Evolutionary conservation across 2,113 vertebrate genomes (phyloP), one percentile per base, ranked within the genome.

Genomic region (Istiophorus platypterus): DNA sequence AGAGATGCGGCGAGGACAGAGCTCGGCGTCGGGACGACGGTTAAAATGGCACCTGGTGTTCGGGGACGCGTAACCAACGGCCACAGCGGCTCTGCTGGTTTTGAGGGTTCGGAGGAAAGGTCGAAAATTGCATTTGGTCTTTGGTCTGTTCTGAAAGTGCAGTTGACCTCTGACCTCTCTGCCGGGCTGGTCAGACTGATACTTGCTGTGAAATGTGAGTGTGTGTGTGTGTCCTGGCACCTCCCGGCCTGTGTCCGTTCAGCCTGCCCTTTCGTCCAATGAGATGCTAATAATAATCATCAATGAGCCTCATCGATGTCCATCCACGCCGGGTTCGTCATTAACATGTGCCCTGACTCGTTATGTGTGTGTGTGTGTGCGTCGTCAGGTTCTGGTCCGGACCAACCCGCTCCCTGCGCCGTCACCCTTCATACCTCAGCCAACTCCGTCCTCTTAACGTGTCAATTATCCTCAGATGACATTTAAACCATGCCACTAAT

Each of bases 261-360:
- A 75, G 65, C 66, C 62, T 74, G 72, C 57, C 66, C 84, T 79
- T 61, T 59, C 64, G n/a, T 37, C 67, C 87, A 73, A 89, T 61
- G 79, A 85, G 39, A 89, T 89, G 88, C 64, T 89, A 78, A 89
- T 82, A 79, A 85, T 85, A 87, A 87, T 89, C 59, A 63, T 76
- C 85, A 84, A 39, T 63, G 80, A 84, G 82, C 74, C 74, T 65
- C 85, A 90, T 88, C 88, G 87, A 64, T 78, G 84, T 84, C 85
- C 61, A 5, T 88, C 71, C 83, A 68, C 74, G 77, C 80, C 76
- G 82, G 39, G 58, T 7, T 72, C 34, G 69, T 84, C 81, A 76
- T 85, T 82, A 76, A 82, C 69, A 73, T 71, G 78, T 68, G 69
- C 56, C 64, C 59, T 52, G 59, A 71, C 47, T 81, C 77, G 22